A percentile compares a stretch with the other conserved stretches of the same genome.
Conservation (phyloP, 2,888 invertebrate species). For the Clunio marinus region DNA sequence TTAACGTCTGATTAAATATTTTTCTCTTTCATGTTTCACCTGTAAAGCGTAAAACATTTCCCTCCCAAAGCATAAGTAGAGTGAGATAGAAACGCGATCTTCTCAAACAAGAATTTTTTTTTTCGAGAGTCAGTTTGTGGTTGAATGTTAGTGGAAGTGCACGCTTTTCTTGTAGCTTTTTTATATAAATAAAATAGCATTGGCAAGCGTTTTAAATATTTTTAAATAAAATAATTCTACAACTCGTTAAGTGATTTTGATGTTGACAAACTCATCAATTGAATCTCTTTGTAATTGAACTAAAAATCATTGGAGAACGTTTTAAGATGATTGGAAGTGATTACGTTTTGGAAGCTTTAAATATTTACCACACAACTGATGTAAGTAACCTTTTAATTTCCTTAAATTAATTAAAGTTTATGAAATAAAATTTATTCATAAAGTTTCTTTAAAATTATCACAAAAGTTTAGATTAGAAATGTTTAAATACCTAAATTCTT, state of each 20-base stretch:
- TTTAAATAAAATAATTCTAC: no score
- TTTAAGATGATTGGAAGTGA: conserved; percentile 78
- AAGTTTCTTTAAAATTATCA: no score
- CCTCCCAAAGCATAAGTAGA: background rate
- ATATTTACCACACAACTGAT: conserved; percentile 85
- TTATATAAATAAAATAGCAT: no score
- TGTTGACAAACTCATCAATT: no score
- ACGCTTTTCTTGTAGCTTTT: background rate
- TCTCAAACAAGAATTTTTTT: background rate
- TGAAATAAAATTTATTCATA: no score
- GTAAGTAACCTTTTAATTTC: conserved; percentile 53
- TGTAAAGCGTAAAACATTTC: background rate
- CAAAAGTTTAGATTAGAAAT: no score
- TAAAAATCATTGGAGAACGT: no score
- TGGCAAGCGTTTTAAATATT: no score
- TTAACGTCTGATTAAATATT: background rate
- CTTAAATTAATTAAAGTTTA: background rate
- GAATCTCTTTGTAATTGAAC: no score
- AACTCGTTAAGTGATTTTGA: no score
- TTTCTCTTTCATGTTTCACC: background rate
- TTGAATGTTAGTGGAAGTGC: background rate
- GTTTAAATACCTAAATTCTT: no score
- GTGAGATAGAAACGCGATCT: background rate
- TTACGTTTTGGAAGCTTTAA: conserved; percentile 80
- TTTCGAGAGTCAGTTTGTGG: background rate